phyloP scores from a whole-genome alignment of 2,888 invertebrate genomes.

The Camponotus fellah region DNA sequence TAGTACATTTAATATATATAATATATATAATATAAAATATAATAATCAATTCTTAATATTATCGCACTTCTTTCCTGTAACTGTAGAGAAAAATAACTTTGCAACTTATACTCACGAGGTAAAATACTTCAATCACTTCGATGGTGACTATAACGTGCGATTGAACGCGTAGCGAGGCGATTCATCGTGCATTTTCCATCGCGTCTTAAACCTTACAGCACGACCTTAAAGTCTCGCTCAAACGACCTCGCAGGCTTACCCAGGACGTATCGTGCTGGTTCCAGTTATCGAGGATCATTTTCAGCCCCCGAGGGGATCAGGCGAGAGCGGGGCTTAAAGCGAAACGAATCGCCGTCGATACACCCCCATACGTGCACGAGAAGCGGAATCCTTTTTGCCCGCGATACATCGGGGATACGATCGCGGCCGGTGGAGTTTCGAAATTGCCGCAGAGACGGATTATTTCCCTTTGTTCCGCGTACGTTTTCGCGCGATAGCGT shows the following conservation, averaged over 20 bases:
- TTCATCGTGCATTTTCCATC: conserved; percentile 58
- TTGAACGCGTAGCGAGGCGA: conserved; percentile 44
- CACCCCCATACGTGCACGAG: conserved; percentile 74
- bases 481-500: conserved; percentile 55
- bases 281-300: conserved; percentile 85
- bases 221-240: conserved; percentile 67
- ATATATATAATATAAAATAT: too few relatives aligned
- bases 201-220: conserved; percentile 57
- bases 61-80: too few relatives aligned
- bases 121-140: background rate
- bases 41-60: too few relatives aligned
- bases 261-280: conserved; percentile 73
- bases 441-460: conserved; percentile 72
- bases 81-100: conserved; percentile 1
- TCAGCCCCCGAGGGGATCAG: conserved; percentile 79
- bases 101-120: background rate
- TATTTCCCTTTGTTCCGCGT: conserved; percentile 70
- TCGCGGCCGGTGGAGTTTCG: conserved; percentile 65
- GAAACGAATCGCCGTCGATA: conserved; percentile 83
- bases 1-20: too few relatives aligned
- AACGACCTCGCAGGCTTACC: conserved; percentile 69
- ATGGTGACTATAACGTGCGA: background rate
- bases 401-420: conserved; percentile 70
- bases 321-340: conserved; percentile 78
- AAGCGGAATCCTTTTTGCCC: conserved; percentile 73